Base-by-base conservation (phyloP, 2,888 invertebrate species). In the Dasysyrphus tricinctus region DNA sequence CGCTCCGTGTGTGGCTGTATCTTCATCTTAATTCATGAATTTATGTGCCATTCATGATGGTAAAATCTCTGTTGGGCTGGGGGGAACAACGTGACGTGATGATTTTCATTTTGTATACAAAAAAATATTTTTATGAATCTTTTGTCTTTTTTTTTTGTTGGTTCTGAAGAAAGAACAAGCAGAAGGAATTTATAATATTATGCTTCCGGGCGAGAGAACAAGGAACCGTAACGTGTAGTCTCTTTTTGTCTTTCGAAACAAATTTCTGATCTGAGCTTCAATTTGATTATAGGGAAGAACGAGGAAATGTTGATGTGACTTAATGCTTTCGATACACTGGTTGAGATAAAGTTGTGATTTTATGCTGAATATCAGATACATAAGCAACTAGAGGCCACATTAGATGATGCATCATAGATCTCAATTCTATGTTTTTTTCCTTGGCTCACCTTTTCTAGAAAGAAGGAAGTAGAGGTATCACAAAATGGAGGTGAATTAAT, bases 1-100 rank as follows among this genome's bases (percentile, higher is more conserved):
- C 74, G 88, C 80, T 88, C 80, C 69, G 88, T 89, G 89, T 90
- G 89, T 90, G 89, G 89, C 89, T 89, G 89, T 89, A 82, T 86
- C 86, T 83, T 73, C 72, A 82, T 83, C 87, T 87, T 83, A 83
- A 87, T 87, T 87, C 87, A 87, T 83, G 73, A 83, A 87, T 80
- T 87, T 87, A 83, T 87, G 80, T 87, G 87, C 83, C 76, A 87
- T 87, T 87, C 81, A 85, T 79, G 73, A 74, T 49, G 47, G 56
- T 19, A 32, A 24, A 16, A 3, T 24, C 24, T 2, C 32, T 14
- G 34, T 24, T 51, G 11, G 11, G 34, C 37, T 34, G 42, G 42
- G 61, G 61, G 34, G 81, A 51, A 70, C 34, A 79, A 81, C 86
- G 70, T 81, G 63, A 79, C 85, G 70, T 86, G 70, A 80, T 83